Evolutionary conservation across 2,888 invertebrate genomes (phyloP).

Genomic region (Amphiduros pacificus): DNA sequence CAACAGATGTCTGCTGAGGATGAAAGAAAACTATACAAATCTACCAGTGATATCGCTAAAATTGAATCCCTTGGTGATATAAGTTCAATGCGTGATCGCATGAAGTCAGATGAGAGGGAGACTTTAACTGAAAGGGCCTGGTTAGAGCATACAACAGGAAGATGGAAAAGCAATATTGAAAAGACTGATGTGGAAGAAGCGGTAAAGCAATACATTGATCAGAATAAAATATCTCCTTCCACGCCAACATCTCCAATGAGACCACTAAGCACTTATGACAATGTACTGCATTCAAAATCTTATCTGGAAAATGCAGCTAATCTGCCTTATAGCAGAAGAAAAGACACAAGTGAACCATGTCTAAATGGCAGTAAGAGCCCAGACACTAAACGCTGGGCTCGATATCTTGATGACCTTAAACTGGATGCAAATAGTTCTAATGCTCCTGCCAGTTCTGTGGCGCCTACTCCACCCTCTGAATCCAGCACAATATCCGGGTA

Average conservation of each 20-base stretch:
- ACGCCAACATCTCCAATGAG: background rate
- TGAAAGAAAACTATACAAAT: background rate
- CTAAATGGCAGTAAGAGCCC: too few species aligned
- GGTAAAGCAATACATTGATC: conserved; percentile 2
- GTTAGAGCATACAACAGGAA: conserved; percentile 18
- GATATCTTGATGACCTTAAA: conserved; percentile 3
- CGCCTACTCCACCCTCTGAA: background rate
- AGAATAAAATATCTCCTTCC: background rate
- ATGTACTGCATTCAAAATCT: too few species aligned
- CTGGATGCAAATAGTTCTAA: background rate
- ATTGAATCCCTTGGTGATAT: background rate
- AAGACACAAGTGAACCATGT: too few species aligned
- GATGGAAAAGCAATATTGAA: conserved; percentile 25
- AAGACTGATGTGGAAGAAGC: conserved; percentile 21
- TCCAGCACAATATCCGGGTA: too few species aligned
- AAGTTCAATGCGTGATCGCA: conserved; percentile 3
- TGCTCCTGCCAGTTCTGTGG: too few species aligned
- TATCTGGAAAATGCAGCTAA: conserved; percentile 16
- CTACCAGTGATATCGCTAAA: background rate
- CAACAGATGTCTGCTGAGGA: background rate
- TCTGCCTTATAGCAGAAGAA: too few species aligned
- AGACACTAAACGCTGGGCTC: conserved; percentile 24
- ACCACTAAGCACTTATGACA: conserved; percentile 41
- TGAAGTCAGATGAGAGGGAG: conserved; percentile 1
- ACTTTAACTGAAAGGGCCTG: conserved; percentile 23